Conservation (phyloP, 2,888 invertebrate genomes). For the Drosophila sordidula region DNA sequence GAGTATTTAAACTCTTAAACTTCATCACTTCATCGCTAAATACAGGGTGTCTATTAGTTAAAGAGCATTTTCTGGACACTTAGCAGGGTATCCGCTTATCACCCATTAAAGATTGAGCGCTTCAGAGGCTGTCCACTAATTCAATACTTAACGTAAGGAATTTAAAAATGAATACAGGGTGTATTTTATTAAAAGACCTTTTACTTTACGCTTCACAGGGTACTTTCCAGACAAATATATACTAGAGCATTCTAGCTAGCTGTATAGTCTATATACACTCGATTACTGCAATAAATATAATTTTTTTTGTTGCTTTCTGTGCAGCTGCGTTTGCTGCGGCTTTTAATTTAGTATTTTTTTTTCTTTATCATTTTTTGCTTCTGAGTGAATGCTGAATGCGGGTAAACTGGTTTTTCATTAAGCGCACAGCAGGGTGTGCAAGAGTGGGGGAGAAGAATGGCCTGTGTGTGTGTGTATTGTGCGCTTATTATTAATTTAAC, state of each 20-base stretch:
- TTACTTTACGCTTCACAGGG: too few species aligned
- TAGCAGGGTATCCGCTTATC: too few species aligned
- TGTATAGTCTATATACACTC: slow-evolving; percentile 17
- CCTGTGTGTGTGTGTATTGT: slow-evolving; percentile 28
- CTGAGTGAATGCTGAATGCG: slow-evolving; percentile 55
- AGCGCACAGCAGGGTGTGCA: slow-evolving; percentile 44
- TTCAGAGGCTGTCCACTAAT: too few species aligned
- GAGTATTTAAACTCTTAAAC: too few species aligned
- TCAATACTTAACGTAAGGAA: too few species aligned
- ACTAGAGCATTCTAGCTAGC: not conserved
- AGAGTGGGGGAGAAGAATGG: too few species aligned
- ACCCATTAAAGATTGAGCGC: too few species aligned
- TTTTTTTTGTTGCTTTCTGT: slow-evolving; percentile 41
- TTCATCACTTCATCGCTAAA: too few species aligned
- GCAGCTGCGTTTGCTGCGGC: slow-evolving; percentile 45
- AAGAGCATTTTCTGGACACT: too few species aligned
- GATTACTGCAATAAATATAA: slow-evolving; percentile 43
- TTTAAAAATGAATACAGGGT: not conserved
- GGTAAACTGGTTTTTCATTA: slow-evolving; percentile 74
- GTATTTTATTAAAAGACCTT: not conserved
- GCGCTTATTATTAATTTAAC: slow-evolving; percentile 77
- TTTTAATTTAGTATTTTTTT: slow-evolving; percentile 24
- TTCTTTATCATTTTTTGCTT: slow-evolving; percentile 56
- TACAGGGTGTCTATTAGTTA: not conserved
- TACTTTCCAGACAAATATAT: not conserved